A percentile compares a stretch with the other conserved stretches of the same genome.
Evolutionary conservation across 2,113 vertebrate species (phyloP).

Genomic region (Lagopus muta): DNA sequence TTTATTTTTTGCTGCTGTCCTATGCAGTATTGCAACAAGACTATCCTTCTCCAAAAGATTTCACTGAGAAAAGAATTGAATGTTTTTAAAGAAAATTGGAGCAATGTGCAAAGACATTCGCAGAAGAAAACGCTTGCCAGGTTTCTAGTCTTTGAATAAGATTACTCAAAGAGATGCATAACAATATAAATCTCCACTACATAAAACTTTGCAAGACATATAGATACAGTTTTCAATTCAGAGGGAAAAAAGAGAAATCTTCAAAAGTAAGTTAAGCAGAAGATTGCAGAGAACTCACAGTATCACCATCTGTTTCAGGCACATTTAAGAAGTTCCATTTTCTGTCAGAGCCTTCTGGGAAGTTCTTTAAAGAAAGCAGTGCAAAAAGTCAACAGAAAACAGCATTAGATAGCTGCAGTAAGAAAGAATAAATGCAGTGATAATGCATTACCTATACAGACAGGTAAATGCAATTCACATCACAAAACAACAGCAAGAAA

Average conservation of each 20-base stretch:
- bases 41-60: not conserved
- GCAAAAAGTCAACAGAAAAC: conserved; percentile 62
- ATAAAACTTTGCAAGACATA: not conserved
- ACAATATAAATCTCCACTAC: not conserved
- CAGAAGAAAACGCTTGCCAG: not conserved
- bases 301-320: conserved; percentile 95
- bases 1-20: not conserved
- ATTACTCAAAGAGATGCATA: not conserved
- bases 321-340: conserved; percentile 94
- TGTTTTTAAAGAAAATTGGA: not conserved
- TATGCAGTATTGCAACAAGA: not conserved
- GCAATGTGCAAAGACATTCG: not conserved
- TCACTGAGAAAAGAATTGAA: not conserved
- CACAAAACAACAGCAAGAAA: not conserved
- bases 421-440: conserved; percentile 43
- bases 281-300: conserved; percentile 86
- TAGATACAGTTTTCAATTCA: not conserved
- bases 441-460: not conserved
- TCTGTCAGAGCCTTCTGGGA: conserved; percentile 86
- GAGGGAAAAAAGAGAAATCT: not conserved
- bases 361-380: conserved; percentile 80
- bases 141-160: not conserved
- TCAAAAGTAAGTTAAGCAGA: conserved; percentile 23
- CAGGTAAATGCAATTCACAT: not conserved
- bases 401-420: conserved; percentile 53